These are phyloP conservation scores for Busseola fusca DNA, from an alignment of 2,888 invertebrate species.

Conservation along the genomic window DNA sequence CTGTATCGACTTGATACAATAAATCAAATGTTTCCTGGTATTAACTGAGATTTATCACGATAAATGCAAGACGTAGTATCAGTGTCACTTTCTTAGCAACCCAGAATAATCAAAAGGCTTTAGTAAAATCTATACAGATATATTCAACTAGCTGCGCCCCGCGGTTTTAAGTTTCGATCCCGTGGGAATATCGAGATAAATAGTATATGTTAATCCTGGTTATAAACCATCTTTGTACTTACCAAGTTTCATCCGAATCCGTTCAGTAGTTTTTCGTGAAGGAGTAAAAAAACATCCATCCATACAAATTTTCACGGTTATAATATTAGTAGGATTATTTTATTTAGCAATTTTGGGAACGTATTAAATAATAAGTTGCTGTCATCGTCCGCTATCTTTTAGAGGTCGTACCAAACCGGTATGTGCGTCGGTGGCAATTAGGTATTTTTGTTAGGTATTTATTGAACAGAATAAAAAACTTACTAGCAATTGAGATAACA, in stretches of 20 bases:
- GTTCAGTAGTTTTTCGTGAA: no score
- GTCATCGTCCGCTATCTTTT: conserved; percentile 22
- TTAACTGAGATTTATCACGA: conserved; percentile 6
- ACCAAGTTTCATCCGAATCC: no score
- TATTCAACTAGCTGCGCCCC: no score
- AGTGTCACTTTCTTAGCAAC: neutral
- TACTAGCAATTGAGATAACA: neutral
- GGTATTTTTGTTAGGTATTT: neutral
- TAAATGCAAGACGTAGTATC: neutral
- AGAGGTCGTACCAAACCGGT: conserved; percentile 44
- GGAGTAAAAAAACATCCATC: no score
- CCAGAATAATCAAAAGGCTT: neutral
- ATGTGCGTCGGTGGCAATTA: neutral
- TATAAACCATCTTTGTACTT: no score
- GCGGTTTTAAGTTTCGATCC: no score
- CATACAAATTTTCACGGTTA: no score
- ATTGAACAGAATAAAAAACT: neutral
- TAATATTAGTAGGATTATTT: no score
- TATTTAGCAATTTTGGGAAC: neutral
- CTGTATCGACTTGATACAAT: neutral
- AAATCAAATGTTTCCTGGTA: conserved; percentile 12
- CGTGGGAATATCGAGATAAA: no score
- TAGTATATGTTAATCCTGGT: no score
- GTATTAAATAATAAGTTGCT: neutral
- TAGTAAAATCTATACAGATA: neutral